phyloP scores from a whole-genome alignment of 2,113 vertebrate genomes.

The Scolopax mira region DNA sequence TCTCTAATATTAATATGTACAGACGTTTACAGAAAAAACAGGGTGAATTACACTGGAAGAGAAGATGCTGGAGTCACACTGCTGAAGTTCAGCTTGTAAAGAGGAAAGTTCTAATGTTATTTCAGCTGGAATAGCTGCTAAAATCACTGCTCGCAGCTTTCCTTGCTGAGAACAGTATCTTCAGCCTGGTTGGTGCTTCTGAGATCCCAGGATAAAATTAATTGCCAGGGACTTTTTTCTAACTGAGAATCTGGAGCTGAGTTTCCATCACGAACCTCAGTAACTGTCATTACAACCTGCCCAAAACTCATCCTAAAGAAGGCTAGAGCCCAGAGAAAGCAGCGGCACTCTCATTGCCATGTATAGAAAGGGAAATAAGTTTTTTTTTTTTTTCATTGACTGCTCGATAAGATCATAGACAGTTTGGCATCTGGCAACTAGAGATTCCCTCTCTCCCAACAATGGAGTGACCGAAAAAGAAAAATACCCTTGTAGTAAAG shows the following conservation, averaged over 20 bases:
- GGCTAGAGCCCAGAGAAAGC: neutral
- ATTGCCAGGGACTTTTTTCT: neutral
- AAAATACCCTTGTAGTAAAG: neutral
- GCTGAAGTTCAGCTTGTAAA: neutral
- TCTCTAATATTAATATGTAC: neutral
- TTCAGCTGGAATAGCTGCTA: conserved; percentile 53
- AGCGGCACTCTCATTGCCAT: neutral
- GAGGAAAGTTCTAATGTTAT: conserved; percentile 15
- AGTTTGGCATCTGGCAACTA: neutral
- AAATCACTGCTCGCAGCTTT: conserved; percentile 14
- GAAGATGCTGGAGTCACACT: neutral
- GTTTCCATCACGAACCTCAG: neutral
- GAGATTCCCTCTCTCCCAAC: neutral
- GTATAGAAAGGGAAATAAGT: neutral
- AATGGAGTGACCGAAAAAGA: neutral
- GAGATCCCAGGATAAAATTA: neutral
- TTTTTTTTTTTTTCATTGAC: neutral
- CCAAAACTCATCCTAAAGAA: neutral
- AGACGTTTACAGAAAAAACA: conserved; percentile 33
- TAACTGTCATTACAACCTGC: neutral
- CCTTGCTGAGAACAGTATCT: neutral
- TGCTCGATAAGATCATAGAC: neutral
- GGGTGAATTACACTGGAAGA: neutral
- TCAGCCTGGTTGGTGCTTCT: neutral
- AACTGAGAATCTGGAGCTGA: neutral